phyloP scores from a whole-genome alignment of 1,140 invertebrate genomes.

The Lycorma delicatula region DNA sequence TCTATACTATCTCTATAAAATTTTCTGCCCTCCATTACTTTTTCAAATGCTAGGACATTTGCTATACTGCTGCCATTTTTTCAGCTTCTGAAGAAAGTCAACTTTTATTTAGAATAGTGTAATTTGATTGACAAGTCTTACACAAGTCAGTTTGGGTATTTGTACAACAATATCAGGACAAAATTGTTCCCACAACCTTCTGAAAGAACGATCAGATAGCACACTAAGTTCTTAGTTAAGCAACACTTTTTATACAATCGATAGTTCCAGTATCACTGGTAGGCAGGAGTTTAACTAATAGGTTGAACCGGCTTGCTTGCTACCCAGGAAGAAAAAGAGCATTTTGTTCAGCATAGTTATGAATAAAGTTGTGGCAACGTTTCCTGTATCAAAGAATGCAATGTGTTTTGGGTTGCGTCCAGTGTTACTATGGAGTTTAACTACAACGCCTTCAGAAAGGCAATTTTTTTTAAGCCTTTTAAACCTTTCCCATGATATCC shows the following conservation, averaged over 20 bases:
- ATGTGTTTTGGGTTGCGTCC: constrained; percentile 8
- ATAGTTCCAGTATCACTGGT: neutral
- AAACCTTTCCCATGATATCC: constrained; percentile 10
- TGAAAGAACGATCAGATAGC: neutral
- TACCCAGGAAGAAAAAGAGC: constrained; percentile 11
- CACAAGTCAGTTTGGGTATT: constrained; percentile 6
- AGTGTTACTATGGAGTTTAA: constrained; percentile 5
- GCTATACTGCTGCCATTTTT: neutral
- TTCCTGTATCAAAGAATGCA: neutral
- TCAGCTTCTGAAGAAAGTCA: neutral
- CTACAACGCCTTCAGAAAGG: neutral
- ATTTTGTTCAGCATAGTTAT: constrained; percentile 12
- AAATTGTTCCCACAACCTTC: neutral
- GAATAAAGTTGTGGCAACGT: constrained; percentile 7
- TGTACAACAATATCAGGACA: constrained; percentile 5
- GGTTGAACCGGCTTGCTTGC: neutral
- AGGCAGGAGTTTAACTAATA: constrained; percentile 12
- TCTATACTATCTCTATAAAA: constrained; percentile 2
- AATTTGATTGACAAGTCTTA: neutral
- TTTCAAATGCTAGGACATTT: neutral
- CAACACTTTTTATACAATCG: constrained; percentile 10
- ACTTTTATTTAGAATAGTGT: neutral
- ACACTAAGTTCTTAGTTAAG: constrained; percentile 1
- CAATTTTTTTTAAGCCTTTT: constrained; percentile 10
- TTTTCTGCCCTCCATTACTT: neutral